These are phyloP conservation scores for Pluvialis apricaria DNA, from an alignment of 2,113 vertebrate species.

Conservation along the genomic window DNA sequence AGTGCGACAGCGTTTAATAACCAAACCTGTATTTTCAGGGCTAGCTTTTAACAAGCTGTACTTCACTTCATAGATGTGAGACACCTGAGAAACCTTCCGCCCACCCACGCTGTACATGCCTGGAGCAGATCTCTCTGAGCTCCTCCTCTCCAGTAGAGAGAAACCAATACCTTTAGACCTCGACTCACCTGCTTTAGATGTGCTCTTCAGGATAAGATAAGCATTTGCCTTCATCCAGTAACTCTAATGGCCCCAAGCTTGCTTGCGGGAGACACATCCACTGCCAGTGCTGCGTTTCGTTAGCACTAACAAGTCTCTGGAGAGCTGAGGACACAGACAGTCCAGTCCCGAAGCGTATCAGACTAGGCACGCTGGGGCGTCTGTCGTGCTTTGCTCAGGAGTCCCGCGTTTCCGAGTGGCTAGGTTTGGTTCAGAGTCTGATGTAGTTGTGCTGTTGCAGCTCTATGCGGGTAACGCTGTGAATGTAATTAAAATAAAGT, in stretches of 20 bases:
- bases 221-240: not conserved
- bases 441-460: not conserved
- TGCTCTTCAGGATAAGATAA: not conserved
- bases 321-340: not conserved
- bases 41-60: not conserved
- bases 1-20: not conserved
- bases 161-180: not conserved
- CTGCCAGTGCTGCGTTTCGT: not conserved
- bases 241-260: not conserved
- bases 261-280: fast-evolving
- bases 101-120: fast-evolving
- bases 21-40: not conserved
- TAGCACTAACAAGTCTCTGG: not conserved
- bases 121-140: not conserved
- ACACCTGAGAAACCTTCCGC: not conserved
- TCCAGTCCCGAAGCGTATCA: not conserved
- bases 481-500: not conserved
- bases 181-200: not conserved
- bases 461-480: not conserved
- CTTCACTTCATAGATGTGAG: not conserved
- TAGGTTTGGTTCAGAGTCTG: not conserved
- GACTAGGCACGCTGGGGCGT: fast-evolving
- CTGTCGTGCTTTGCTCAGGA: not conserved
- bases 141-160: not conserved
- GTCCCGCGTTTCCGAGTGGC: not conserved